Evolutionary conservation across 1,140 invertebrate genomes (phyloP), one percentile per base, ranked within the genome.

Genomic region (Pseudomyrmex sp.): DNA sequence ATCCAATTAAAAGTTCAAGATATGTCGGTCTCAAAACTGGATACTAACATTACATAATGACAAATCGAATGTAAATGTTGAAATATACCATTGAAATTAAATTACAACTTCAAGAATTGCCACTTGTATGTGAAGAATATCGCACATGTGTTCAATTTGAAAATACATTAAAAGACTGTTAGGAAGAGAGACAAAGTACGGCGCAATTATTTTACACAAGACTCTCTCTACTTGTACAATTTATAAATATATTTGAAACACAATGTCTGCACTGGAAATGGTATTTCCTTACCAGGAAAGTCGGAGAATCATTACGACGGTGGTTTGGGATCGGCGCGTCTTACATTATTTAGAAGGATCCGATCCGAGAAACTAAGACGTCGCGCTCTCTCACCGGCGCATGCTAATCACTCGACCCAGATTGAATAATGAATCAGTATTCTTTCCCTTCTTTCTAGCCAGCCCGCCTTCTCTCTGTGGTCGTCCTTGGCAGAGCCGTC

Each of bases 351-450:
- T 94, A 94, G 92, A 92, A 92, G 91, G 89, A 92, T 89, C 90
- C 88, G 77, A 85, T 35, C 35, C 5, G 35, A 35, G 35, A 75
- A 89, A 91, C 87, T 87, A 89, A 88, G 87, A 90, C 90, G 88
- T 86, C 89, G 88, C 88, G 87, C 88, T 35, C 35, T 35, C 35
- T 35, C 35, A 85, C 88, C 89, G 93, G 89, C 91, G 93, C 93
- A 94, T 94, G 93, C 93, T 94, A 94, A 94, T 94, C 93, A 94
- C 93, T 94, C 92, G 92, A 92, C 92, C 93, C 91, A 94, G 93
- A 94, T 94, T 94, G 93, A 94, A 94, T 94, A 94, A 94, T 94
- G 93, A 94, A 94, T 94, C 92, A 94, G 93, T 93, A 92, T 93
- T 93, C 92, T 94, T 92, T 92, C 86, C 89, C 91, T 91, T 93